Percentiles rank a stretch among this genome's conserved stretches.
Evolutionary conservation across 1,140 invertebrate species (phyloP).

Genomic region (Drosophila arizonae): DNA sequence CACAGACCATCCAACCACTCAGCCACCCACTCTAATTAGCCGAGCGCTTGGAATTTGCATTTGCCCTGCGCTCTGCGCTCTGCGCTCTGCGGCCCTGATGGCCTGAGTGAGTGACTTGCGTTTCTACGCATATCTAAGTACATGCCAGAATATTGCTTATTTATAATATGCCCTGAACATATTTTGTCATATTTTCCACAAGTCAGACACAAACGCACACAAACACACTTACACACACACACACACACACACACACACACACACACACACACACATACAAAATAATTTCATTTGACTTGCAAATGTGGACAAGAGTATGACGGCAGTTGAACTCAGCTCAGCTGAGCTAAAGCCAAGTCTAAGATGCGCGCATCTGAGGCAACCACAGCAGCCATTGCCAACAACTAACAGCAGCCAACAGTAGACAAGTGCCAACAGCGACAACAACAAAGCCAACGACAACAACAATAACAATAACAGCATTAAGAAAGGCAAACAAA

Average conservation of each 20-base stretch:
- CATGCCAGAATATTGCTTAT: constrained; percentile 51
- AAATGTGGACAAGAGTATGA: constrained; percentile 62
- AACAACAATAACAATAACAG: constrained; percentile 15
- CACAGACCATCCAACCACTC: not conserved
- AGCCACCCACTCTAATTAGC: constrained; percentile 51
- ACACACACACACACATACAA: constrained; percentile 8
- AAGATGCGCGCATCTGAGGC: constrained; percentile 37
- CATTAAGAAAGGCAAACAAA: constrained; percentile 55
- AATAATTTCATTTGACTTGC: constrained; percentile 80
- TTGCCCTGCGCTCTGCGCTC: not conserved
- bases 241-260: constrained; percentile 7
- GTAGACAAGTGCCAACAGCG: constrained; percentile 46
- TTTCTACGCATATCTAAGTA: constrained; percentile 45
- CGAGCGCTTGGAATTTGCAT: constrained; percentile 48
- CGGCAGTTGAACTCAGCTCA: constrained; percentile 28
- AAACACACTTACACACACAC: not conserved
- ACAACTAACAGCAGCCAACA: constrained; percentile 10
- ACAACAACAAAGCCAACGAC: constrained; percentile 9
- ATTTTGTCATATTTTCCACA: constrained; percentile 31
- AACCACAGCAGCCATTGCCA: constrained; percentile 18
- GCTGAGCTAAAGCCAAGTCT: constrained; percentile 27
- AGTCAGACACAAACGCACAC: not conserved
- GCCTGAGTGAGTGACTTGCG: constrained; percentile 3
- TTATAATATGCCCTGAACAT: constrained; percentile 53
- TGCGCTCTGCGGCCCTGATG: not conserved